A percentile compares a stretch with the other conserved stretches of the same genome.
phyloP scores from a whole-genome alignment of 2,888 invertebrate species.

The Salticus scenicus region DNA sequence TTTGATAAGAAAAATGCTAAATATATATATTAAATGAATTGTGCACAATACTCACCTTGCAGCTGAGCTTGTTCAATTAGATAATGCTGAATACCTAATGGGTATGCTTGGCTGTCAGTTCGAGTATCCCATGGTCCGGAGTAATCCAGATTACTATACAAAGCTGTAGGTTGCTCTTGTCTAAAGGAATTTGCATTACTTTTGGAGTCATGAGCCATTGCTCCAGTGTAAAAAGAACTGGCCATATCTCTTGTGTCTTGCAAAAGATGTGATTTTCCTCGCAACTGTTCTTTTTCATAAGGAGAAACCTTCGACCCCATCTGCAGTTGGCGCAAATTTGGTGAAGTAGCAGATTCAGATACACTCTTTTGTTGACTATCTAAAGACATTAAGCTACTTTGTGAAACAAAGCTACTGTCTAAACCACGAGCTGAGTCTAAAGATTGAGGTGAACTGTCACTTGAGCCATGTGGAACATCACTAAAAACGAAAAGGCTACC shows the following conservation, averaged over 20 bases:
- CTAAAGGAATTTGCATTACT: constrained; percentile 71
- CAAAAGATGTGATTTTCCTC: constrained; percentile 44
- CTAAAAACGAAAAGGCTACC: constrained; percentile 69
- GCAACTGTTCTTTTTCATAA: constrained; percentile 55
- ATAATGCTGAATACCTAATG: constrained; percentile 89
- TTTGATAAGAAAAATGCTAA: too few species aligned
- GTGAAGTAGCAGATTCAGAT: constrained; percentile 64
- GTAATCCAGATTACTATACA: constrained; percentile 75
- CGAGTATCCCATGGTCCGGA: constrained; percentile 74
- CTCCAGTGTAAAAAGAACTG: constrained; percentile 51
- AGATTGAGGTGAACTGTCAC: constrained; percentile 68
- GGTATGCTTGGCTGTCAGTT: constrained; percentile 78
- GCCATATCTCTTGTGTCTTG: constrained; percentile 51
- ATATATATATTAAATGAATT: too few species aligned
- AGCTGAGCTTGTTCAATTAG: constrained; percentile 89
- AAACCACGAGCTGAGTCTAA: constrained; percentile 67
- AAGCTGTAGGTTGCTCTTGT: constrained; percentile 71
- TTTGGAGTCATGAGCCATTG: constrained; percentile 49
- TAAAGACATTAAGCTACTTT: constrained; percentile 64
- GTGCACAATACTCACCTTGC: constrained; percentile 80
- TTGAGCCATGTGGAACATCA: constrained; percentile 66
- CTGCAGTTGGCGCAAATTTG: constrained; percentile 45
- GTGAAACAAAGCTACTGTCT: constrained; percentile 63
- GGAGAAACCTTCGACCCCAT: constrained; percentile 40
- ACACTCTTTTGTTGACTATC: constrained; percentile 64